Conservation (phyloP, 2,888 invertebrate species). For the Cheilosia variabilis region DNA sequence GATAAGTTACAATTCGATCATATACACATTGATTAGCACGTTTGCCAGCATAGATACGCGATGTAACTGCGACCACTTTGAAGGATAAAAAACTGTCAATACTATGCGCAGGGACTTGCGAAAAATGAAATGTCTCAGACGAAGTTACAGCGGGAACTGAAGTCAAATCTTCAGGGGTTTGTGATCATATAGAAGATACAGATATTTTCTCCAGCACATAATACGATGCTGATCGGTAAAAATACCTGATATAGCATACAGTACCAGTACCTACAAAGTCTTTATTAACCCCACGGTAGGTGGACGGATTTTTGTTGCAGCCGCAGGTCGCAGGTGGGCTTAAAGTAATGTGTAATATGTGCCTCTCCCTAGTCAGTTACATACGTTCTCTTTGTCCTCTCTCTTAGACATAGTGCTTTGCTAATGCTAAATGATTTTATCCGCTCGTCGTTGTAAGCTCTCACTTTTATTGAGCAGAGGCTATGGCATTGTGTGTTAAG, state of each 20-base stretch:
- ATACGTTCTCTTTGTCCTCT: not conserved
- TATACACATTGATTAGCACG: not conserved
- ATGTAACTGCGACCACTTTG: conserved; percentile 23
- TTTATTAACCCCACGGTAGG: not conserved
- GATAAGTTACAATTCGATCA: not conserved
- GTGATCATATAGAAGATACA: conserved; percentile 59
- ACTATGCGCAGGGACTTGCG: not conserved
- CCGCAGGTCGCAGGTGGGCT: not conserved
- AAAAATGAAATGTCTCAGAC: conserved; percentile 78
- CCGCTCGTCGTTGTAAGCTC: too few relatives aligned
- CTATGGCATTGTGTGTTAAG: too few relatives aligned
- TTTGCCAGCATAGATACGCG: conserved; percentile 1
- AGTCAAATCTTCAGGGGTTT: conserved; percentile 65
- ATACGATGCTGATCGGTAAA: conserved; percentile 14
- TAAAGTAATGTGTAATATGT: not conserved
- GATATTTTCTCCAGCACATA: conserved; percentile 13
- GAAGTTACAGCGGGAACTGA: conserved; percentile 81
- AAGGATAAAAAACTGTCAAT: conserved; percentile 7
- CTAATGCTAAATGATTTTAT: too few relatives aligned
- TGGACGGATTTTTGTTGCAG: not conserved
- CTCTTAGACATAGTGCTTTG: not conserved
- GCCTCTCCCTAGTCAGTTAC: not conserved
- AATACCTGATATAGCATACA: not conserved
- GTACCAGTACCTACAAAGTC: not conserved
- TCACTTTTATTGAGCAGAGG: too few relatives aligned